A percentile compares a stretch with the other conserved stretches of the same genome.
Conservation (phyloP, 2,797 vertebrate species). For the Siniperca scherzeri region DNA sequence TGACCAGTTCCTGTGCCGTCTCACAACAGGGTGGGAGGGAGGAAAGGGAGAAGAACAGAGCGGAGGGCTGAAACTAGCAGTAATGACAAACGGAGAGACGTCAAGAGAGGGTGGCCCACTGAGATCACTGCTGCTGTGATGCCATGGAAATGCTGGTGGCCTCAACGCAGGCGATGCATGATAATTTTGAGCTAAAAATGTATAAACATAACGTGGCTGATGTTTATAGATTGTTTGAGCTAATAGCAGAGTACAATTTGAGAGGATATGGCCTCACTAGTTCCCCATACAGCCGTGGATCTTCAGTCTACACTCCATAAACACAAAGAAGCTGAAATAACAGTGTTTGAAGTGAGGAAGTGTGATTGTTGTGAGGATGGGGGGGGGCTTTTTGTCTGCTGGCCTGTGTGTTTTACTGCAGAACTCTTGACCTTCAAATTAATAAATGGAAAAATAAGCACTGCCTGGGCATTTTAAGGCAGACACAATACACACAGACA, state of each 20-base stretch:
- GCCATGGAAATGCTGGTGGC: constrained; percentile 70
- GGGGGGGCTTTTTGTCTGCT: constrained; percentile 25
- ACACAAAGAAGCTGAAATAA: constrained; percentile 82
- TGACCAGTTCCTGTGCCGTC: constrained; percentile 56
- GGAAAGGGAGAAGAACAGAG: constrained; percentile 37
- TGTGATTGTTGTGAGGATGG: constrained; percentile 73
- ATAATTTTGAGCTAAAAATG: constrained; percentile 38
- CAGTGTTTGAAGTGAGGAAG: constrained; percentile 81
- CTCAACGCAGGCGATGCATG: constrained; percentile 8
- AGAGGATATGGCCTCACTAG: constrained; percentile 56
- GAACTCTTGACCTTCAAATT: constrained; percentile 69
- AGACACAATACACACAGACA: constrained; percentile 34
- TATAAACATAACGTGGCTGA: constrained; percentile 22
- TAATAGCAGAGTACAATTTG: constrained; percentile 47
- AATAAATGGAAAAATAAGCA: constrained; percentile 62
- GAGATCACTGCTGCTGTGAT: constrained; percentile 68
- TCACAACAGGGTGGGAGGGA: constrained; percentile 42
- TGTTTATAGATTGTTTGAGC: constrained; percentile 54
- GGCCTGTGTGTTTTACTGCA: constrained; percentile 42
- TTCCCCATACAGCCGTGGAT: constrained; percentile 30
- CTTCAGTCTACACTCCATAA: constrained; percentile 48
- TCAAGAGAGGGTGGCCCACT: constrained; percentile 69
- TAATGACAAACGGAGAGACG: constrained; percentile 61
- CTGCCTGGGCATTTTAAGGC: constrained; percentile 28
- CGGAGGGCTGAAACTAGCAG: constrained; percentile 40